phyloP scores from a whole-genome alignment of 2,888 invertebrate species.

The Conus canariensis region DNA sequence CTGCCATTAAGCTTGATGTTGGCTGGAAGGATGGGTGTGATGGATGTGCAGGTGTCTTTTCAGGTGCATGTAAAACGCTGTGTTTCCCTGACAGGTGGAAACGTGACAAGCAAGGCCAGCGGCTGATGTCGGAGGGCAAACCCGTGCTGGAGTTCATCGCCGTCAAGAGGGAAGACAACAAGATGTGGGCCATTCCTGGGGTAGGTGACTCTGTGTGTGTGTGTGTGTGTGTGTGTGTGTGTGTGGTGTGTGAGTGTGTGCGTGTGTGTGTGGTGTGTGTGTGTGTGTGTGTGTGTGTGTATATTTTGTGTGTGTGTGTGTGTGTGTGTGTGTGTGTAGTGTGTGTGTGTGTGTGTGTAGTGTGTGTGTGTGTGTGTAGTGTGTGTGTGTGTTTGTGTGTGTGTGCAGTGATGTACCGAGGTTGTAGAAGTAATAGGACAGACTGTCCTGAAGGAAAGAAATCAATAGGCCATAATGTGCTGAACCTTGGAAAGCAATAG shows the following conservation, averaged over 20 bases:
- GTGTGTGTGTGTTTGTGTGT: not conserved
- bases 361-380: not conserved
- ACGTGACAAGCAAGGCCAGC: slow-evolving; percentile 52
- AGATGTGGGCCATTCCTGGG: slow-evolving; percentile 73
- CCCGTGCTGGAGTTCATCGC: slow-evolving; percentile 73
- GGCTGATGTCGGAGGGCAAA: slow-evolving; percentile 57
- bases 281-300: not conserved
- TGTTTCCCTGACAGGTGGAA: slow-evolving; percentile 64
- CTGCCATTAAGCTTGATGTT: no score
- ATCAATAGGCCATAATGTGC: no score
- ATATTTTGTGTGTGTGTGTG: not conserved
- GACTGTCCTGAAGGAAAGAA: no score
- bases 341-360: not conserved
- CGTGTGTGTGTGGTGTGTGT: not conserved
- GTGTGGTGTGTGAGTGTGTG: not conserved
- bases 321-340: not conserved
- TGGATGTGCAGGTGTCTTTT: slow-evolving; percentile 1
- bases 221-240: not conserved
- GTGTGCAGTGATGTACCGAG: no score
- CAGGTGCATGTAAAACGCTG: not conserved
- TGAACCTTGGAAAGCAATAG: no score
- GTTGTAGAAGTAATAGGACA: no score
- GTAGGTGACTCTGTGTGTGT: slow-evolving; percentile 48
- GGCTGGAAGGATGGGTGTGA: no score
- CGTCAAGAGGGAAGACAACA: slow-evolving; percentile 68